Evolutionary conservation across 2,797 vertebrate species (phyloP).

Genomic region (Borostomias antarcticus): DNA sequence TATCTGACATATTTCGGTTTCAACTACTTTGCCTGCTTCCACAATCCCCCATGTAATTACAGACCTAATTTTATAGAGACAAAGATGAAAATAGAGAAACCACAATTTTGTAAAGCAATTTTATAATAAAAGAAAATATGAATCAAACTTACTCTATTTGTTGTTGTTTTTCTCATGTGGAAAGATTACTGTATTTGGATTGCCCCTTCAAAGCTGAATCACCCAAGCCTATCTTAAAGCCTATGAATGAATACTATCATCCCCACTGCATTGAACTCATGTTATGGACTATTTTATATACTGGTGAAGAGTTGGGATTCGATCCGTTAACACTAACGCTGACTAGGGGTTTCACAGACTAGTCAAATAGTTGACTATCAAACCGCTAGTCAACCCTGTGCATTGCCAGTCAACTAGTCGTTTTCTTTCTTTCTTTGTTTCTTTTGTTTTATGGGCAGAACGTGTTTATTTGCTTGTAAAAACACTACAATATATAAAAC

Average conservation of each 20-base stretch:
- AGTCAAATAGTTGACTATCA: too few species aligned
- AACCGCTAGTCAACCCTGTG: too few species aligned
- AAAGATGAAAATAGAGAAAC: conserved; percentile 59
- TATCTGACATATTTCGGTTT: conserved; percentile 49
- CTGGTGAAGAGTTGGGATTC: not conserved
- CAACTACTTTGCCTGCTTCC: conserved; percentile 52
- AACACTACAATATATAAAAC: too few species aligned
- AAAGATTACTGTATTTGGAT: not conserved
- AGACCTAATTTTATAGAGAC: conserved; percentile 67
- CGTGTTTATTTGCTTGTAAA: too few species aligned
- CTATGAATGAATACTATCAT: not conserved
- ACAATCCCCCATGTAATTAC: conserved; percentile 60
- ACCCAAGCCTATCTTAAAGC: not conserved
- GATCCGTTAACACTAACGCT: too few species aligned
- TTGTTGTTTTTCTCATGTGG: conserved; percentile 31
- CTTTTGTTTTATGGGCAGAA: too few species aligned
- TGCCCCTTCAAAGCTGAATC: not conserved
- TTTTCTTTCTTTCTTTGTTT: too few species aligned
- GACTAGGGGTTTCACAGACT: too few species aligned
- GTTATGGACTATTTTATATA: not conserved
- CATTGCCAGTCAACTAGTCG: too few species aligned
- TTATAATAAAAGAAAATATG: conserved; percentile 67
- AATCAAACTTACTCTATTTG: conserved; percentile 72
- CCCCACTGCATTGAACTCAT: not conserved
- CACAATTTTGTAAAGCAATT: conserved; percentile 72